Conservation (phyloP, 2,888 invertebrate genomes). For the Galeruca laticollis region DNA sequence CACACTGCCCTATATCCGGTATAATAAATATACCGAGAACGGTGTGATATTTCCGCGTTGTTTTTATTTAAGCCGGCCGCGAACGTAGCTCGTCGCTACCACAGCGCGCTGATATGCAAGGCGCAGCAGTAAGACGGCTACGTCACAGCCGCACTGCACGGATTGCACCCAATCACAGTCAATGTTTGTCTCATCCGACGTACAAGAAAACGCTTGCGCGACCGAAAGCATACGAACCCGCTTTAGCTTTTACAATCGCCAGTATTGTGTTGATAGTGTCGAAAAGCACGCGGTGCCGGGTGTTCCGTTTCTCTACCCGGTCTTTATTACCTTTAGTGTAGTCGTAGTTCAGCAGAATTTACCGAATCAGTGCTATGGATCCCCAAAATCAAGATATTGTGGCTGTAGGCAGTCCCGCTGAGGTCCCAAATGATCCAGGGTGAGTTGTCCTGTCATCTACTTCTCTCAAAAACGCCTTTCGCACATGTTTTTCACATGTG, state of each 20-base stretch:
- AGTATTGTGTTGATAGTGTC: slow-evolving; percentile 80
- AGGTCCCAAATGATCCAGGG: slow-evolving; percentile 96
- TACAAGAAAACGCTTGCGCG: slow-evolving; percentile 58
- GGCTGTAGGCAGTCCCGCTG: slow-evolving; percentile 84
- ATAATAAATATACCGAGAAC: slow-evolving; percentile 18
- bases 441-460: slow-evolving; percentile 65
- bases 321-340: slow-evolving; percentile 69
- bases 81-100: slow-evolving; percentile 25
- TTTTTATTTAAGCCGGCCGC: slow-evolving; percentile 47
- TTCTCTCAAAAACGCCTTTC: slow-evolving; percentile 34
- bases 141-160: slow-evolving; percentile 65
- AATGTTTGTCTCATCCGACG: slow-evolving; percentile 60
- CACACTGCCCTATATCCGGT: slow-evolving; percentile 56
- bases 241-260: slow-evolving; percentile 60
- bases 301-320: slow-evolving; percentile 72
- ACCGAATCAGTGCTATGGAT: slow-evolving; percentile 71
- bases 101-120: slow-evolving; percentile 50
- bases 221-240: slow-evolving; percentile 58
- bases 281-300: slow-evolving; percentile 73
- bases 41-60: slow-evolving; percentile 49
- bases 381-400: slow-evolving; percentile 83
- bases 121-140: slow-evolving; percentile 55
- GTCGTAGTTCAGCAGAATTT: slow-evolving; percentile 69
- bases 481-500: slow-evolving; percentile 48
- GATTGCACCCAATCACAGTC: slow-evolving; percentile 68